These are phyloP conservation scores for Tetrax tetrax DNA, from an alignment of 2,113 vertebrate species.

Conservation along the genomic window DNA sequence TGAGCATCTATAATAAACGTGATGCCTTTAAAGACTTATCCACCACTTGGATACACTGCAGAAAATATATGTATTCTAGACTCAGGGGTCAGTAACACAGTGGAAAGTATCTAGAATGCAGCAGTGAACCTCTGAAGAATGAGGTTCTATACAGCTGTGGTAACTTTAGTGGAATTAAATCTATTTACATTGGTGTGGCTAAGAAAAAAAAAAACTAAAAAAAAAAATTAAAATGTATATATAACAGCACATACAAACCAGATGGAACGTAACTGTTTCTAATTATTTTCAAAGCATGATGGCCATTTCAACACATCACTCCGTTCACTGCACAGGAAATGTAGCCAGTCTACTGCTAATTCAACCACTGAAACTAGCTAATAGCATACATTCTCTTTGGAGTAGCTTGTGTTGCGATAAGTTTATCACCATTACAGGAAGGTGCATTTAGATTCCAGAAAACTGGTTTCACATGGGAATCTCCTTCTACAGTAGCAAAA, in stretches of 20 bases:
- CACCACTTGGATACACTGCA: background rate
- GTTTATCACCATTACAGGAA: background rate
- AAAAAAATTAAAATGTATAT: background rate
- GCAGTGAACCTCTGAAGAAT: background rate
- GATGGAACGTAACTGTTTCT: background rate
- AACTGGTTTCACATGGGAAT: background rate
- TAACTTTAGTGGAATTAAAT: background rate
- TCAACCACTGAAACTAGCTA: background rate
- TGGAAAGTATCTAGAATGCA: background rate
- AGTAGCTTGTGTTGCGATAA: background rate
- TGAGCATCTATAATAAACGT: background rate
- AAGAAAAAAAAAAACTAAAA: background rate
- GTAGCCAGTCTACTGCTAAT: background rate
- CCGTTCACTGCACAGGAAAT: background rate
- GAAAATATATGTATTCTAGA: background rate
- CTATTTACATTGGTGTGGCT: background rate
- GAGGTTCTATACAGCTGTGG: background rate
- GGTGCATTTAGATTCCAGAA: background rate
- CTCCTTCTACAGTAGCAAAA: background rate
- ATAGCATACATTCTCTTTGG: background rate
- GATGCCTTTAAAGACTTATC: background rate
- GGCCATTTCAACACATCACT: background rate
- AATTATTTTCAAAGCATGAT: background rate
- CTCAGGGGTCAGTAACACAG: background rate
- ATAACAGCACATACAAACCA: background rate